Evolutionary conservation across 2,888 invertebrate genomes (phyloP).

Genomic region (Pecten maximus): DNA sequence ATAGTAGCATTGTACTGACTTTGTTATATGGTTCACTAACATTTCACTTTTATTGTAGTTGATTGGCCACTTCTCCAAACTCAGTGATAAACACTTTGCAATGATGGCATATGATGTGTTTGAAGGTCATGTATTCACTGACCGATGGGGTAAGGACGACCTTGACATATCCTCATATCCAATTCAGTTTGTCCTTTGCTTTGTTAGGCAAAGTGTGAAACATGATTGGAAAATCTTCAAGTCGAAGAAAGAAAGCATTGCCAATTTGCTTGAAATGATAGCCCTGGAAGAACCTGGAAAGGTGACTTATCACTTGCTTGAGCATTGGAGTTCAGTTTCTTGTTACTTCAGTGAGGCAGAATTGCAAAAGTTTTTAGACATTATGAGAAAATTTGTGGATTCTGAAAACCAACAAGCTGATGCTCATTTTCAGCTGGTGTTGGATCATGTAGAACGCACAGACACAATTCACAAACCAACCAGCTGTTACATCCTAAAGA

Average conservation of each 20-base stretch:
- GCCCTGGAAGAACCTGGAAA: neutral
- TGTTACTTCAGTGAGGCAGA: conserved; percentile 39
- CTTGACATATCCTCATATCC: neutral
- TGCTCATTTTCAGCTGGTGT: conserved; percentile 39
- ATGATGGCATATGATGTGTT: neutral
- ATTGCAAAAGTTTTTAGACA: conserved; percentile 36
- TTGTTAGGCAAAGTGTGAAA: neutral
- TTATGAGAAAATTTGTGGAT: conserved; percentile 38
- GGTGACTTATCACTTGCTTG: neutral
- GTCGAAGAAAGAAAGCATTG: neutral
- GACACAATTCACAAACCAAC: conserved; percentile 39
- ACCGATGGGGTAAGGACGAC: neutral
- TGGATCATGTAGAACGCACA: conserved; percentile 35
- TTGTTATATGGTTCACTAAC: too few species aligned
- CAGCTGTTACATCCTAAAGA: conserved; percentile 37
- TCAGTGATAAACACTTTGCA: neutral
- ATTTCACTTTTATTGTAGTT: neutral
- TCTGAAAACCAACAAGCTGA: neutral
- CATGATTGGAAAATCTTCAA: neutral
- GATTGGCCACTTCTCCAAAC: neutral
- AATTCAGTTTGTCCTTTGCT: neutral
- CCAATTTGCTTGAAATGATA: neutral
- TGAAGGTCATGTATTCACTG: neutral
- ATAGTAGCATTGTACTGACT: too few species aligned
- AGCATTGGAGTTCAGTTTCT: conserved; percentile 42